Conservation (phyloP, 2,888 invertebrate species). For the Plebejus argus region DNA sequence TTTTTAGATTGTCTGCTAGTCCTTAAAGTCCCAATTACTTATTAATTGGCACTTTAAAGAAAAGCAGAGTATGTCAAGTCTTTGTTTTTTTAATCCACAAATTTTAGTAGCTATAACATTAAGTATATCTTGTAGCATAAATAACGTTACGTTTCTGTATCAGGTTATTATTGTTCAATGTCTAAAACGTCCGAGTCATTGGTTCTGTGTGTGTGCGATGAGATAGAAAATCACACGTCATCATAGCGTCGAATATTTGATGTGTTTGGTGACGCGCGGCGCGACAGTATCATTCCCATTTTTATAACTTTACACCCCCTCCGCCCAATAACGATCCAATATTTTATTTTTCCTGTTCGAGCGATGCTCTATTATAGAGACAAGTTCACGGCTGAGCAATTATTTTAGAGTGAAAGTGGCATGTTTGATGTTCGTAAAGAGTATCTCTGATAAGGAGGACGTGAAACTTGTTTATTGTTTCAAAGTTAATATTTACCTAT, state of each 20-base stretch:
- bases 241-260: constrained; percentile 27
- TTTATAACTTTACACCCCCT: constrained; percentile 9
- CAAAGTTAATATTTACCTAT: no score
- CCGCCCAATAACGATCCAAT: background rate
- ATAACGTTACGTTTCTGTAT: background rate
- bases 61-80: background rate
- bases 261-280: constrained; percentile 6
- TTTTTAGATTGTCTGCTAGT: no score
- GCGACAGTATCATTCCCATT: constrained; percentile 15
- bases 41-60: no score
- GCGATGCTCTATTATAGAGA: background rate
- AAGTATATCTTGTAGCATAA: background rate
- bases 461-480: no score
- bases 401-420: background rate
- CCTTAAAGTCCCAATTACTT: no score
- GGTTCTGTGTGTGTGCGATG: constrained; percentile 23
- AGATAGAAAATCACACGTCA: constrained; percentile 28
- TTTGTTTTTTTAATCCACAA: background rate
- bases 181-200: constrained; percentile 12
- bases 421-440: background rate
- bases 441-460: no score
- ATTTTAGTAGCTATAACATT: background rate
- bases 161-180: constrained; percentile 1
- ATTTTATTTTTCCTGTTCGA: background rate
- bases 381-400: background rate